Conservation (phyloP, 92 coral and sea anemone genomes). For the Zoanthus sociatus region DNA sequence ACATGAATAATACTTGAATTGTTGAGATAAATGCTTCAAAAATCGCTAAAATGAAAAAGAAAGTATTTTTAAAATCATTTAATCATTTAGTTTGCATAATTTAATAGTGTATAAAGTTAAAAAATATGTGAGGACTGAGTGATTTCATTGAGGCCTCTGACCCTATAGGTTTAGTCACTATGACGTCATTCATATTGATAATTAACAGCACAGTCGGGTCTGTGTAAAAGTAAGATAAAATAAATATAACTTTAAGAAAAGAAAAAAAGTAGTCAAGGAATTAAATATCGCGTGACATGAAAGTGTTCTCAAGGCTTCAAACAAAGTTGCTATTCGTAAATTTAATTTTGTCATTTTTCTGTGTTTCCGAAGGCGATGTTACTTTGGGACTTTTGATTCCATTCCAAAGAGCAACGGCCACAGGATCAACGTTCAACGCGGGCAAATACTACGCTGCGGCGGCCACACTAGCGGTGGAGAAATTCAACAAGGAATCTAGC, state of each 20-base stretch:
- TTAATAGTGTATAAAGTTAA: neutral
- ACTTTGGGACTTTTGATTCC: slow-evolving; percentile 89
- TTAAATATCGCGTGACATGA: neutral
- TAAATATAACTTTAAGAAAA: neutral
- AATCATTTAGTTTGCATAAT: neutral
- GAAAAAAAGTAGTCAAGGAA: neutral
- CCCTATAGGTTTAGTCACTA: neutral
- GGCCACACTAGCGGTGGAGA: slow-evolving; percentile 81
- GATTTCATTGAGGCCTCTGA: neutral
- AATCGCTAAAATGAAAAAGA: neutral
- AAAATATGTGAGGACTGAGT: neutral
- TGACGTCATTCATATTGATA: slow-evolving; percentile 18
- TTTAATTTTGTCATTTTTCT: slow-evolving; percentile 5
- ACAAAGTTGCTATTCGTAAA: neutral
- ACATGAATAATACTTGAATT: no score
- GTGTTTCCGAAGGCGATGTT: slow-evolving; percentile 65
- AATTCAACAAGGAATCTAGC: slow-evolving; percentile 73
- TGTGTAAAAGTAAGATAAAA: neutral
- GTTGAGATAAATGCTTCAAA: no score
- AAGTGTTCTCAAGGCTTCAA: neutral
- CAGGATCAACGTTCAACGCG: slow-evolving; percentile 37
- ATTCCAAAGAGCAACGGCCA: slow-evolving; percentile 47
- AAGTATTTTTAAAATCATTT: no score
- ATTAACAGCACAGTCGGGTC: neutral
- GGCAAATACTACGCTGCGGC: slow-evolving; percentile 83